These are phyloP conservation scores for Sardinella longiceps DNA, from an alignment of 2,797 vertebrate species.

Conservation along the genomic window DNA sequence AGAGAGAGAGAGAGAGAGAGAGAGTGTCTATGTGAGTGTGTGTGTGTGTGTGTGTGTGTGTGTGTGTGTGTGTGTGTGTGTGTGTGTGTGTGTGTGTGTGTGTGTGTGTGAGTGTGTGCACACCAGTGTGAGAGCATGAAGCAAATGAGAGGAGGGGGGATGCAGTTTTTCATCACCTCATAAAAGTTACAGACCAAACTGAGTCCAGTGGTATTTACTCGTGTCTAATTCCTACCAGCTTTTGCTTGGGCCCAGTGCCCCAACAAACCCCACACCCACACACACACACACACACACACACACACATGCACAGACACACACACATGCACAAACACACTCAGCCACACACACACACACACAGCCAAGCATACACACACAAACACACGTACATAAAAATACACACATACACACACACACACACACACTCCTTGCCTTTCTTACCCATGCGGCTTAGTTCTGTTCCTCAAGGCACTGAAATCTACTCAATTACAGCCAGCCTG, in stretches of 20 bases:
- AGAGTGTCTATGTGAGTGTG: neutral
- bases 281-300: neutral
- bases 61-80: neutral
- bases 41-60: constrained; percentile 1
- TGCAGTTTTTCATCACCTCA: constrained; percentile 41
- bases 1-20: too few relatives aligned
- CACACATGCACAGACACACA: neutral
- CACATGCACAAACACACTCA: neutral
- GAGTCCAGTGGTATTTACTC: constrained; percentile 37
- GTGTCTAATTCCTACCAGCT: constrained; percentile 31
- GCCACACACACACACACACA: neutral
- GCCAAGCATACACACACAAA: neutral
- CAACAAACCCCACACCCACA: neutral
- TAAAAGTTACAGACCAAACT: constrained; percentile 39
- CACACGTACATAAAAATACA: neutral
- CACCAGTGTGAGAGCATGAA: neutral
- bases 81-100: constrained; percentile 39
- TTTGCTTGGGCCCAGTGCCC: neutral
- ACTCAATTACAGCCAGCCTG: constrained; percentile 37
- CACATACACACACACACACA: neutral
- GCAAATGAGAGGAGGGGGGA: constrained; percentile 15
- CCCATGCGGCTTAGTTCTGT: neutral
- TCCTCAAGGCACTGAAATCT: constrained; percentile 41
- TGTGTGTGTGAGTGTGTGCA: neutral
- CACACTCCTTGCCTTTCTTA: neutral